Evolutionary conservation across 2,113 vertebrate species (phyloP), one percentile per base, ranked within the genome.

Genomic region (Thomomys bottae): DNA sequence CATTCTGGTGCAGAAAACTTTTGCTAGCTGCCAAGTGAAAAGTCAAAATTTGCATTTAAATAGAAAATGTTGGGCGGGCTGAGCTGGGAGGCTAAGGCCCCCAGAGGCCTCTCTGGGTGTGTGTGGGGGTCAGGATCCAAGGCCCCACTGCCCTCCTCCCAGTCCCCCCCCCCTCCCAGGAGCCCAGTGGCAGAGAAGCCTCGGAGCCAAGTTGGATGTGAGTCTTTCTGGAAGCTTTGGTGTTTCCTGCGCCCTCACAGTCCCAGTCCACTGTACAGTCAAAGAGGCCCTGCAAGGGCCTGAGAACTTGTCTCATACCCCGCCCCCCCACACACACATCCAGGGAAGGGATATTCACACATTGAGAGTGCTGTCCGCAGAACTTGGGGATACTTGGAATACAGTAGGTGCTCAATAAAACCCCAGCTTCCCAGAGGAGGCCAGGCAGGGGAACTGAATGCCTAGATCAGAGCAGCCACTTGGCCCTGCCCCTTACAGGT

Each of bases 31-130:
- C 96, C 87, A 97, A 97, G 96, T 66, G 95, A 98, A 98, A 98
- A 98, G 98, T 98, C 98, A 98, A 97, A 97, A 98, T 98, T 98
- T 98, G 97, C 98, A 98, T 98, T 98, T 98, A 98, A 98, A 98
- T 97, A 87, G 98, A 97, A 98, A 97, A 94, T 5, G 70, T 95
- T 97, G 7, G 71, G 93, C 75, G n/a, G 92, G 0, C 2, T 85
- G 93, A 93, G 81, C 84, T 90, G 96, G 82, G 82, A 1, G 34
- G 89, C 93, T 67, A 0, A 1, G 0, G 67, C 7, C 14, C 94
- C 91, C 70, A 63, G 87, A 94, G 95, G 93, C 92, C 82, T 91
- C 73, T 87, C 72, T 14, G 5, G 24, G 73, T 11, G 11, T 11
- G 11, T 63, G 42, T 61, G n/a, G 38, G 49, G 49, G 49, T 54